Evolutionary conservation across 2,113 vertebrate genomes (phyloP).

Genomic region (Gnathonemus echidnorhynchus): DNA sequence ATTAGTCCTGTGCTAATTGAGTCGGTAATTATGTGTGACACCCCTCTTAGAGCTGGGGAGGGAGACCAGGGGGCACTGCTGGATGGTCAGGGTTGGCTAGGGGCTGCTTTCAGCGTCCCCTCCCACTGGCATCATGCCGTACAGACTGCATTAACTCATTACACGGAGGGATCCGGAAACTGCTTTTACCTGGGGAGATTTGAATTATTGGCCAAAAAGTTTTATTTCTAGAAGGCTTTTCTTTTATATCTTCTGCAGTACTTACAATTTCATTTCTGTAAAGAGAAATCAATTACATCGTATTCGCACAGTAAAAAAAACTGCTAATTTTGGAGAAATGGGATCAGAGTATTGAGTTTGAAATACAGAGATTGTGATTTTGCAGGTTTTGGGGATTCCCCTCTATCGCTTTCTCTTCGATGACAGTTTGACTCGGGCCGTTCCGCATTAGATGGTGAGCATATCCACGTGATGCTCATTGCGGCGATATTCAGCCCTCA

Average conservation of each 20-base stretch:
- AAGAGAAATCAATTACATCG: not conserved
- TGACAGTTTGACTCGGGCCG: not conserved
- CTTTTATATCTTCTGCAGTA: not conserved
- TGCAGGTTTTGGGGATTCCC: not conserved
- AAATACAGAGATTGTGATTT: not conserved
- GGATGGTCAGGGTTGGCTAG: not conserved
- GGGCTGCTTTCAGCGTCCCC: not conserved
- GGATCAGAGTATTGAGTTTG: not conserved
- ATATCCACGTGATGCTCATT: not conserved
- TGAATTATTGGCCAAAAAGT: not conserved
- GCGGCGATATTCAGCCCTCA: not conserved
- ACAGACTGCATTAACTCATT: not conserved
- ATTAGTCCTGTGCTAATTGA: not conserved
- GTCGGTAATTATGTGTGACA: not conserved
- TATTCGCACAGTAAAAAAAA: not conserved
- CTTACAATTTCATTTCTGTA: not conserved
- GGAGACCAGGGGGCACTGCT: not conserved
- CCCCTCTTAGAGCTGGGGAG: constrained; percentile 26
- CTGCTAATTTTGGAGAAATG: not conserved
- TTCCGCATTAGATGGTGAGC: not conserved
- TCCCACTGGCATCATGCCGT: not conserved
- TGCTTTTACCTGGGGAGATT: not conserved
- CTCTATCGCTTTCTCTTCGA: not conserved
- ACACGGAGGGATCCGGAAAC: not conserved
- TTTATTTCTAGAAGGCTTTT: not conserved